Evolutionary conservation across 2,888 invertebrate species (phyloP), one percentile per base, ranked within the genome.

Genomic region (Phyllotreta striolata): DNA sequence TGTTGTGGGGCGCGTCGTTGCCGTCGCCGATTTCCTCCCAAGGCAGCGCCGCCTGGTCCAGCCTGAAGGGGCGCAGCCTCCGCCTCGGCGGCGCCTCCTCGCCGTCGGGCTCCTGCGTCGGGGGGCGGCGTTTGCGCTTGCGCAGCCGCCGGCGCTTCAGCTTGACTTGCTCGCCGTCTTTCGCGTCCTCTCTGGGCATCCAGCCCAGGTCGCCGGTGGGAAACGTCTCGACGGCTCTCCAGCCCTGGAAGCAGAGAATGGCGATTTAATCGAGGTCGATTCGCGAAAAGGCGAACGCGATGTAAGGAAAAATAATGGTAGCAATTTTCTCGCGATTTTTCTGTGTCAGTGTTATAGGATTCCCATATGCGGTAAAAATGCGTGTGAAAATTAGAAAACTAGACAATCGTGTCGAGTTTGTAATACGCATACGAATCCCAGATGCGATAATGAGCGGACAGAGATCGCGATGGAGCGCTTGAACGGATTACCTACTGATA

Each of bases 231-330:
- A 86, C 76, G 8, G 80, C 80, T 74, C 82, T 80, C 86, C 86
- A 86, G 68, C 82, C 79, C 87, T 87, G 83, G 66, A 86, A 84
- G 49, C 9, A 9, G 10, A n/a, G n/a, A n/a, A n/a, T n/a, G n/a
- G n/a, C n/a, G n/a, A n/a, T n/a, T n/a, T n/a, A n/a, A n/a, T n/a
- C n/a, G n/a, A n/a, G n/a, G n/a, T n/a, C n/a, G n/a, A 39, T 39
- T 7, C 6, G 6, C 8, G 39, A 39, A 39, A 39, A 39, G 39
- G 8, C 39, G 8, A 7, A 39, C 39, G 8, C 8, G 39, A 7
- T 39, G 39, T 52, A 12, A 9, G 12, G 52, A 52, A 52, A n/a
- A 52, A 52, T 52, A 52, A 52, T 52, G 38, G 6, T n/a, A n/a
- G 39, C 13, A 52, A 13, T 12, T 35, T 57, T 57, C 56, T 56